Evolutionary conservation across 2,113 vertebrate genomes (phyloP).

Genomic region (Brachypteracias leptosomus): DNA sequence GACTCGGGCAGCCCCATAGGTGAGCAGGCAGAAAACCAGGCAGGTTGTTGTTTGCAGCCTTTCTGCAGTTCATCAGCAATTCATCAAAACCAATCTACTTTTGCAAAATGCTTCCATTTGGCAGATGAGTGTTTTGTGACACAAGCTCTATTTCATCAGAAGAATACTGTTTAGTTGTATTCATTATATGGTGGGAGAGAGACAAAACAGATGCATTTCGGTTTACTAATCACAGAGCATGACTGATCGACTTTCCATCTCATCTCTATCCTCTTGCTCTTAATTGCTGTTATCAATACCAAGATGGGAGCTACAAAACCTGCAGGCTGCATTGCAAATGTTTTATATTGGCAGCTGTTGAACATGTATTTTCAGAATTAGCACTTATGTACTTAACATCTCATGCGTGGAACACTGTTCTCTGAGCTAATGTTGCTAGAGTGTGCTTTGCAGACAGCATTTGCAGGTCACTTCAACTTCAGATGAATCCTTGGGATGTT

Average conservation of each 20-base stretch:
- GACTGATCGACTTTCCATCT: neutral
- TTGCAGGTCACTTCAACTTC: neutral
- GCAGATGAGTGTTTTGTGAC: neutral
- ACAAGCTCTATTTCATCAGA: neutral
- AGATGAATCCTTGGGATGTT: neutral
- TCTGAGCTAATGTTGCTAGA: neutral
- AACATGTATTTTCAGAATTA: neutral
- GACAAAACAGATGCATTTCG: neutral
- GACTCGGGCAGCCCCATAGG: neutral
- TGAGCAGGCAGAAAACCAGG: neutral
- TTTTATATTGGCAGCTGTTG: neutral
- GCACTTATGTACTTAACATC: neutral
- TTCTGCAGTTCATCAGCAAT: neutral
- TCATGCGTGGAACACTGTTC: accelerated
- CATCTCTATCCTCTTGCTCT: neutral
- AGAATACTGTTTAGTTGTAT: neutral
- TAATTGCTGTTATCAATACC: neutral
- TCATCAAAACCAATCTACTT: neutral
- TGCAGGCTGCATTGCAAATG: neutral
- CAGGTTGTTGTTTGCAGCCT: neutral
- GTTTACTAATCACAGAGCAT: neutral
- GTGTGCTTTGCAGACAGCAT: neutral
- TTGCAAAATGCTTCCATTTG: neutral
- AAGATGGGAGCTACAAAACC: neutral
- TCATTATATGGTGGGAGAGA: neutral